Evolutionary conservation across 2,888 invertebrate genomes (phyloP).

Genomic region (Deilephila elpenor): DNA sequence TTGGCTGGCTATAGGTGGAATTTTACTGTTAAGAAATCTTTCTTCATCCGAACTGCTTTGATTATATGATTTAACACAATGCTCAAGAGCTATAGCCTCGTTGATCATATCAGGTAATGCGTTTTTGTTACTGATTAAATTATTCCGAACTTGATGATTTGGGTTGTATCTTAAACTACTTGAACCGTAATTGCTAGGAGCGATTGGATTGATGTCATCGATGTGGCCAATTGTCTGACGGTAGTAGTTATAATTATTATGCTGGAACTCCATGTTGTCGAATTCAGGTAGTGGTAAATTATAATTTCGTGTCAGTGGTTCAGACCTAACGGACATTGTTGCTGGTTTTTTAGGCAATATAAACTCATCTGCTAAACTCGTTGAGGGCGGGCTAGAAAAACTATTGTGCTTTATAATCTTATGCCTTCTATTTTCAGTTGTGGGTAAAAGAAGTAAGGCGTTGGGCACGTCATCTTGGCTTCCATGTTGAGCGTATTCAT

Average conservation of each 20-base stretch:
- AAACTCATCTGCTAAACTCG: conserved; percentile 60
- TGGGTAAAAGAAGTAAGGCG: conserved; percentile 70
- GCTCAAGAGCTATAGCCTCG: conserved; percentile 86
- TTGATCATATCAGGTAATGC: conserved; percentile 87
- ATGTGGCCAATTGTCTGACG: conserved; percentile 64
- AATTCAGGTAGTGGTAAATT: conserved; percentile 77
- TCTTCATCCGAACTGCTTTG: conserved; percentile 77
- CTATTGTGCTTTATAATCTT: conserved; percentile 72
- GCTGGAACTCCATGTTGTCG: conserved; percentile 52
- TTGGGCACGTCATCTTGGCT: conserved; percentile 61
- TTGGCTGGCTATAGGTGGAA: conserved; percentile 40
- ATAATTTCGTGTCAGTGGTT: conserved; percentile 70
- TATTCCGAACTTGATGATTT: conserved; percentile 51
- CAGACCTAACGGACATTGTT: conserved; percentile 75
- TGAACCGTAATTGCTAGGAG: conserved; percentile 57
- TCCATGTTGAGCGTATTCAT: conserved; percentile 56
- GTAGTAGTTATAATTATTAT: conserved; percentile 55
- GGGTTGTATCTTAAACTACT: conserved; percentile 58
- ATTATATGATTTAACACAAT: conserved; percentile 71
- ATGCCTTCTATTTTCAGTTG: conserved; percentile 52
- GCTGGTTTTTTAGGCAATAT: conserved; percentile 60
- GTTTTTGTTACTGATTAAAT: conserved; percentile 64
- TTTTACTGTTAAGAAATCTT: conserved; percentile 62
- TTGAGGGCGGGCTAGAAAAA: conserved; percentile 62
- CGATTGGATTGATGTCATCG: conserved; percentile 68